These are phyloP conservation scores for Clostera curtula DNA, from an alignment of 2,888 invertebrate genomes.

Conservation along the genomic window DNA sequence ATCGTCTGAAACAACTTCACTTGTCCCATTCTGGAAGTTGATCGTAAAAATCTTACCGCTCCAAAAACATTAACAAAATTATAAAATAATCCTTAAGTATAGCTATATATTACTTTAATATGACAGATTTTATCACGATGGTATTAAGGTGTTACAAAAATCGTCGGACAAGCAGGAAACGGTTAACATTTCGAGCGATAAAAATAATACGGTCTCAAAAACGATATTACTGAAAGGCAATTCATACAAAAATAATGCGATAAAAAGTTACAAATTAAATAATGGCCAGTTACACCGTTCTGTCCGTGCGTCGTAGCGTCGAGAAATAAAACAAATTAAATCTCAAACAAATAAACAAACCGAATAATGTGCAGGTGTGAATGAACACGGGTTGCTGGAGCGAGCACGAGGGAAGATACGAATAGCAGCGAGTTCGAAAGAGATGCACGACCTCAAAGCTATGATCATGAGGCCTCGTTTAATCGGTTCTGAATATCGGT, in stretches of 20 bases:
- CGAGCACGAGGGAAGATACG: constrained; percentile 36
- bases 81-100: no score
- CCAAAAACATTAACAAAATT: no score
- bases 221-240: background rate
- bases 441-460: constrained; percentile 21
- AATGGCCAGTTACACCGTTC: constrained; percentile 25
- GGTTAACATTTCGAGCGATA: no score
- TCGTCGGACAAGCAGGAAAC: no score
- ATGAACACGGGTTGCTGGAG: constrained; percentile 48
- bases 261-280: constrained; percentile 1
- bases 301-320: constrained; percentile 23
- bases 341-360: constrained; percentile 58
- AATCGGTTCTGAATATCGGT: constrained; percentile 14
- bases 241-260: background rate
- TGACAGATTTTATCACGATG: no score
- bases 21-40: no score
- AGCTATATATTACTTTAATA: no score
- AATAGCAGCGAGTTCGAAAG: constrained; percentile 22
- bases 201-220: background rate
- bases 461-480: constrained; percentile 15
- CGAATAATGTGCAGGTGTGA: constrained; percentile 62
- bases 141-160: no score
- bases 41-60: no score
- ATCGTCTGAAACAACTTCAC: no score
- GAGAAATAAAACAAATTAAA: constrained; percentile 47